Base-by-base conservation (phyloP, 1,140 invertebrate species). In the Mamestra configurata region DNA sequence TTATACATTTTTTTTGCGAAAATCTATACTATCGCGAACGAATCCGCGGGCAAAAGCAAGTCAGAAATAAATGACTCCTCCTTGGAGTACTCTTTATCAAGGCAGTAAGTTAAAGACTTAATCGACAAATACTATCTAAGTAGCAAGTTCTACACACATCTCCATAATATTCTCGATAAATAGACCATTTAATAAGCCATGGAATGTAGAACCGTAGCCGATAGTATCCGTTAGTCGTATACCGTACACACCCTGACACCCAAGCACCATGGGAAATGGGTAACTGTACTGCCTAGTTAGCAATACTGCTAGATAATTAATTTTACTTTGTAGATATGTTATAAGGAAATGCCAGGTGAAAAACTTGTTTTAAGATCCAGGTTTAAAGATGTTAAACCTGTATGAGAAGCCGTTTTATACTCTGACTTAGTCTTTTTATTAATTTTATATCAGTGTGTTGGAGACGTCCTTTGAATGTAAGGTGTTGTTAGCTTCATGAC, bases 271-370 rank as follows among this genome's bases (percentile, higher is more conserved):
- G 71, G 31, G 35, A 73, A 31, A 73, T 73, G n/a, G 18, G 24
- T 55, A 73, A 73, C 51, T 57, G 70, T 73, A 37, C 31, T 22
- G 7, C 22, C 0, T 8, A 22, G 8, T 20, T 40, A 15, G 13
- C 10, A 43, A 22, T 18, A 20, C 61, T 20, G 46, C 46, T 40
- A 37, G 51, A 55, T 59, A 22, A 57, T 22, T 71, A 53, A n/a
- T 53, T 51, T 35, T 51, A 70, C 40, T 70, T 70, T 27, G 18
- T 27, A 70, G 61, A 77, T 20, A 70, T 27, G 40, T 24, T 49
- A 43, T 43, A 22, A 24, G 35, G 40, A 46, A 35, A 22, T 57
- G 7, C 13, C 24, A 57, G 20, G 22, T 24, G n/a, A 18, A 10
- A 40, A 40, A 40, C 61, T 40, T 2, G 61, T 40, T 40, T 57